Evolutionary conservation across 1,140 invertebrate genomes (phyloP).

Genomic region (Leptinotarsa defecta): DNA sequence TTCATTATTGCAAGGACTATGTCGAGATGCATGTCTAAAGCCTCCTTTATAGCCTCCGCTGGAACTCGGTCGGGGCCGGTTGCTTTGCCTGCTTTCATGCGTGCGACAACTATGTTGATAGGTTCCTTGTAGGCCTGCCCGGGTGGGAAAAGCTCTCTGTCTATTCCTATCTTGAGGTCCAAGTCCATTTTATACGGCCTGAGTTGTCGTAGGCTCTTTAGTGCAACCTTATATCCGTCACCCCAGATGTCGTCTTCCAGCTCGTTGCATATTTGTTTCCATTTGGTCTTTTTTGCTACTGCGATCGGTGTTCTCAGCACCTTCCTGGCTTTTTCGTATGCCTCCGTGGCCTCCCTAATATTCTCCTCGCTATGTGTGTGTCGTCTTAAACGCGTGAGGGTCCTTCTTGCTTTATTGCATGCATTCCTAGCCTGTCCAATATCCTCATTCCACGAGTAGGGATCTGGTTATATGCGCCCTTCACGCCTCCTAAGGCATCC

Average conservation of each 20-base stretch:
- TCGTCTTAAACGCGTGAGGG: neutral
- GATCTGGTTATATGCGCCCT: neutral
- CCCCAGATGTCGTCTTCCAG: slow-evolving; percentile 28
- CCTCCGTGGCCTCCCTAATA: neutral
- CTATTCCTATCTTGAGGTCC: neutral
- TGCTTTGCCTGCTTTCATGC: slow-evolving; percentile 15
- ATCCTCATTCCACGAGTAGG: slow-evolving; percentile 1
- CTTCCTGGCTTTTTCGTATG: neutral
- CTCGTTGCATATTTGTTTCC: slow-evolving; percentile 12
- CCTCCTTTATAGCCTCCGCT: neutral
- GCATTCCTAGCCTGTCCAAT: neutral
- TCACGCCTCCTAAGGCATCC: neutral
- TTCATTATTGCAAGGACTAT: neutral
- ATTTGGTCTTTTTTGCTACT: neutral
- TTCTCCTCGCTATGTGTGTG: neutral
- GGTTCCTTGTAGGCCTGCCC: neutral
- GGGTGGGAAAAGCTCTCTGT: neutral
- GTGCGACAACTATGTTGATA: neutral
- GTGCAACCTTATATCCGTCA: slow-evolving; percentile 20
- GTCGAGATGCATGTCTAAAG: neutral
- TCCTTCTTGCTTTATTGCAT: neutral
- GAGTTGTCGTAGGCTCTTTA: neutral
- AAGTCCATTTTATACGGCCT: neutral
- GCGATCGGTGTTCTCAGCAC: neutral
- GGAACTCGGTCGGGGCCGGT: slow-evolving; percentile 28